Evolutionary conservation across 2,888 invertebrate genomes (phyloP).

Genomic region (Drosophila demipolita): DNA sequence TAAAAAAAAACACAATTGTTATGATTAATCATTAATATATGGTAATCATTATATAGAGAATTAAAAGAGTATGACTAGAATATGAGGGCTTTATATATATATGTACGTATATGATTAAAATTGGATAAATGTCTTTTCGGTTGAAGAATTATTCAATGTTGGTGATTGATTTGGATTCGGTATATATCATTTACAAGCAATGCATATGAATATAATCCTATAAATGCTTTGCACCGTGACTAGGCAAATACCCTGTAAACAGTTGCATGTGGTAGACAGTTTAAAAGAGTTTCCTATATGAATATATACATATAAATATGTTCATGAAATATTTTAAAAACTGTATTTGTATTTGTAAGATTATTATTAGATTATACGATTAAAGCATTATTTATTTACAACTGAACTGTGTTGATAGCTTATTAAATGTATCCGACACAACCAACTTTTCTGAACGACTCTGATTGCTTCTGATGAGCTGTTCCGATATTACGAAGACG

Average conservation of each 20-base stretch:
- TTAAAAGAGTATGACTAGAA: conserved; percentile 35
- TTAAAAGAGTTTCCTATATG: not conserved
- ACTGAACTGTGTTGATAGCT: not conserved
- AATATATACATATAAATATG: not conserved
- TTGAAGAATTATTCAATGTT: not conserved
- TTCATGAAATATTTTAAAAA: not conserved
- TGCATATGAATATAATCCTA: not conserved
- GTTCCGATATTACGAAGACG: no score
- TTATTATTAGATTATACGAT: not conserved
- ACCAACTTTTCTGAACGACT: not conserved
- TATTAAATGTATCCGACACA: not conserved
- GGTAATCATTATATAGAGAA: conserved; percentile 66
- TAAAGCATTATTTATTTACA: not conserved
- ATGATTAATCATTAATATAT: conserved; percentile 74
- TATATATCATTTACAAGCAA: not conserved
- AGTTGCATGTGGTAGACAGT: not conserved
- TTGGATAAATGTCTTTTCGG: conserved; percentile 19
- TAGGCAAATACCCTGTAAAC: conserved; percentile 32
- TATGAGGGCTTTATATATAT: not conserved
- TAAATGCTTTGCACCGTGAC: conserved; percentile 7
- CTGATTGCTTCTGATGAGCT: not conserved
- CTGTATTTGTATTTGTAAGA: not conserved
- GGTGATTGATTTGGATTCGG: not conserved
- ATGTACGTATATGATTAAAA: conserved; percentile 12
- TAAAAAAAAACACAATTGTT: conserved; percentile 63